Base-by-base conservation (phyloP, 2,797 vertebrate species). In the Passerculus sandwichensis region DNA sequence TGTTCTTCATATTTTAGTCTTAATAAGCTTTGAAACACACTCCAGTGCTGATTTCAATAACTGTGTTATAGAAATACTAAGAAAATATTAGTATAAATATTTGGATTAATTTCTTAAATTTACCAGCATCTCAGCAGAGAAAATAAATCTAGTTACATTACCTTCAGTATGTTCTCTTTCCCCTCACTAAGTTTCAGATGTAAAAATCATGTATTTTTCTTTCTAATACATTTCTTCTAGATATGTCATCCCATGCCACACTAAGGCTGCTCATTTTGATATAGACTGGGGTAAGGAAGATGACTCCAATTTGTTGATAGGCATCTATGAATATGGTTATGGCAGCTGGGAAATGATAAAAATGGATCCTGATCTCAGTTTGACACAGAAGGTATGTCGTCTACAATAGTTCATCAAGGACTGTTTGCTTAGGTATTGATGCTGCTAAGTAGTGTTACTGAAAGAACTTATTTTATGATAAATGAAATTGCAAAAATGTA, bases 341-440 rank as follows among this genome's bases (percentile, higher is more conserved):
- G 99, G 99, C 92, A 99, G 99, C 98, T 99, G 99, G 99, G 99
- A 99, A 98, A 99, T 99, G 99, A 99, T 99, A 95, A 99, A 99
- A 98, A 99, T 99, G 99, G 99, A 99, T 94, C 99, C 99, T 16
- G 99, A 99, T 97, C 99, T 99, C 88, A 99, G 99, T 92, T 98
- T 99, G 89, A 99, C 99, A 85, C 99, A 99, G 88, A 99, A 99
- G 98, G 99, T 99, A 96, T 71, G 95, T 59, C 4, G 20, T 61
- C n/a, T 75, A 16, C 26, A 44, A 9, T 9, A 59, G 40, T 77
- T 89, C 30, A 29, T 85, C 29, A 65, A 77, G 53, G n/a, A 53
- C 22, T 54, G 1, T 60, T 67, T 88, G 14, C 72, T 80, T 71
- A 74, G 36, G 3, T 62, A 47, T 8, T 66, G 64, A 16, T 50